phyloP scores from a whole-genome alignment of 2,113 vertebrate species.

The Hyla sarda region DNA sequence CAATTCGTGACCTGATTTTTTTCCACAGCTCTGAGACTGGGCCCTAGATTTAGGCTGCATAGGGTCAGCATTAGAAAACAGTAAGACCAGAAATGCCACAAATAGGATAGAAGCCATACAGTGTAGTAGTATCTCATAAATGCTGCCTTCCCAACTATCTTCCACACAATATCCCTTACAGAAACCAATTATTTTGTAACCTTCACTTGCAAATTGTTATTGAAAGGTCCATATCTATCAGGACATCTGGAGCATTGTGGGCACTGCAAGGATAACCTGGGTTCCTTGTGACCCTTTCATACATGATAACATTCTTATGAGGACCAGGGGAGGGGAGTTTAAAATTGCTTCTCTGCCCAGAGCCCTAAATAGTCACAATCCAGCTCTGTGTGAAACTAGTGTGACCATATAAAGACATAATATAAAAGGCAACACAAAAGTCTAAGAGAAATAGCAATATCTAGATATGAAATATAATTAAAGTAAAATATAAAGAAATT shows the following conservation, averaged over 20 bases:
- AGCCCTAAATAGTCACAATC: neutral
- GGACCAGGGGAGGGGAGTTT: neutral
- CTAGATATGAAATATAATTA: neutral
- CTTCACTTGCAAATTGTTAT: neutral
- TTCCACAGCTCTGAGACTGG: neutral
- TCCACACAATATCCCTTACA: neutral
- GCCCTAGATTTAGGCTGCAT: neutral
- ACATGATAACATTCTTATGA: neutral
- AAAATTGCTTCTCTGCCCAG: neutral
- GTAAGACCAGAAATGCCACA: neutral
- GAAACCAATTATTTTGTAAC: neutral
- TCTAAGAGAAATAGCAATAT: no score
- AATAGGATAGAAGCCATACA: neutral
- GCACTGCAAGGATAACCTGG: neutral
- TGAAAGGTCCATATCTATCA: neutral
- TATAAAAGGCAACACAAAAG: neutral
- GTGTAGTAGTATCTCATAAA: neutral
- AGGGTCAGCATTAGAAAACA: neutral
- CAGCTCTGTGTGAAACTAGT: neutral
- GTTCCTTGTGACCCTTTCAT: neutral
- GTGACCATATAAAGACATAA: neutral
- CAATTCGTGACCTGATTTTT: neutral
- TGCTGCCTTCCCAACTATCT: neutral
- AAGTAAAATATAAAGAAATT: no score
- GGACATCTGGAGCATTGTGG: neutral